phyloP scores from a whole-genome alignment of 2,888 invertebrate genomes.

The Tortrix viridana region DNA sequence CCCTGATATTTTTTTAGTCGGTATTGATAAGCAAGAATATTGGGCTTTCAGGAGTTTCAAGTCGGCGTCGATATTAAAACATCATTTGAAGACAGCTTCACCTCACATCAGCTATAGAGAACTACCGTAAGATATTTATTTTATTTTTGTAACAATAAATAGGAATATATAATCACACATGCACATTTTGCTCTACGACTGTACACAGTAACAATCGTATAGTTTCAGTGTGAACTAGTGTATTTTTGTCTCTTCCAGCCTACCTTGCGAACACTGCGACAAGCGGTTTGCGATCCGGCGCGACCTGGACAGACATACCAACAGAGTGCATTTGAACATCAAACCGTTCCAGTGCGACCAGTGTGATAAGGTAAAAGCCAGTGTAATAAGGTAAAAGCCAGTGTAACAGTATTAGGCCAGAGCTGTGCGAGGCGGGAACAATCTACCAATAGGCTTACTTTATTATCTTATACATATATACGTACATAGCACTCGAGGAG shows the following conservation, averaged over 20 bases:
- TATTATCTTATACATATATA: too few relatives aligned
- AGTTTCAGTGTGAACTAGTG: background rate
- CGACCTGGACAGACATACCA: conserved; percentile 63
- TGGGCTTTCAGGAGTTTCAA: conserved; percentile 63
- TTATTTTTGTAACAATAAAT: background rate
- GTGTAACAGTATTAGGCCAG: conserved; percentile 55
- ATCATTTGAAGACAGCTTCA: conserved; percentile 63
- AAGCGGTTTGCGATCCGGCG: conserved; percentile 63
- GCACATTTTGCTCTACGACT: too few relatives aligned
- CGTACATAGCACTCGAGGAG: too few relatives aligned
- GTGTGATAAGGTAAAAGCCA: conserved; percentile 66
- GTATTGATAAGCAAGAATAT: background rate
- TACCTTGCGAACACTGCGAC: conserved; percentile 61
- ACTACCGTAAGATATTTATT: conserved; percentile 65
- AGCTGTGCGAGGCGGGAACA: too few relatives aligned
- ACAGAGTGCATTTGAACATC: conserved; percentile 68
- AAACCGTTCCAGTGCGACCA: conserved; percentile 66
- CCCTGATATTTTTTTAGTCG: too few relatives aligned
- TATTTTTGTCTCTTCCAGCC: conserved; percentile 47
- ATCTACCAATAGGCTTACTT: too few relatives aligned
- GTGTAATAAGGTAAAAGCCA: conserved; percentile 66
- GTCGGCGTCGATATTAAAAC: conserved; percentile 59
- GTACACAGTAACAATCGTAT: too few relatives aligned
- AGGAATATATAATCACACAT: too few relatives aligned
- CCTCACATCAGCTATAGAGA: conserved; percentile 63